Evolutionary conservation across 2,888 invertebrate species (phyloP).

Genomic region (Tetramorium bicarinatum): DNA sequence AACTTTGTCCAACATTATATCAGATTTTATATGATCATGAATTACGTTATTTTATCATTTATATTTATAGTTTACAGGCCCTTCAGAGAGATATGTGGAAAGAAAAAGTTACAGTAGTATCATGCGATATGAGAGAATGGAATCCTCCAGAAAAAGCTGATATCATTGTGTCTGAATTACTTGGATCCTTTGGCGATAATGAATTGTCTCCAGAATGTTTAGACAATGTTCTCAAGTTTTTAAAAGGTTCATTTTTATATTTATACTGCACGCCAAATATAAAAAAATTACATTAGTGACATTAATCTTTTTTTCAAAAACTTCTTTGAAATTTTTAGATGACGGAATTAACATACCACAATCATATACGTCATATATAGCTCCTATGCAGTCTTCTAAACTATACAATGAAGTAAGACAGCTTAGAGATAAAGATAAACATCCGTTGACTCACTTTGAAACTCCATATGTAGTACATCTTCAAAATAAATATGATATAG

Average conservation of each 20-base stretch:
- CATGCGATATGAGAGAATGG: slow-evolving; percentile 95
- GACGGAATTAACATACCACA: slow-evolving; percentile 97
- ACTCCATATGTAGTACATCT: slow-evolving; percentile 97
- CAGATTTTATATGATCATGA: background rate
- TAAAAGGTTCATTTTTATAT: slow-evolving; percentile 88
- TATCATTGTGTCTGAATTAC: slow-evolving; percentile 97
- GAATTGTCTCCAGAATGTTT: slow-evolving; percentile 99
- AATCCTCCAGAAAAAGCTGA: slow-evolving; percentile 95
- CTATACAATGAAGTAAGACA: slow-evolving; percentile 92
- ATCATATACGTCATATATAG: slow-evolving; percentile 95
- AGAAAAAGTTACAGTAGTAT: slow-evolving; percentile 92
- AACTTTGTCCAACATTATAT: background rate
- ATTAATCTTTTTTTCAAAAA: background rate
- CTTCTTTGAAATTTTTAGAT: slow-evolving; percentile 84
- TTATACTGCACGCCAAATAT: background rate
- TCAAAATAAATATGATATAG: slow-evolving; percentile 94
- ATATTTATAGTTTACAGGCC: slow-evolving; percentile 88
- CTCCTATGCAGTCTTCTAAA: slow-evolving; percentile 96
- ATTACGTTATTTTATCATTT: slow-evolving; percentile 1
- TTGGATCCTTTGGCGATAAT: slow-evolving; percentile 99
- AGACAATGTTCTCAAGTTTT: slow-evolving; percentile 96
- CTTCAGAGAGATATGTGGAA: slow-evolving; percentile 93
- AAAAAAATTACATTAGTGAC: background rate
- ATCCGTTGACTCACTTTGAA: slow-evolving; percentile 89
- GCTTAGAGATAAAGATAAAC: slow-evolving; percentile 87